phyloP scores from a whole-genome alignment of 1,140 invertebrate species.

The Drosophila insularis region DNA sequence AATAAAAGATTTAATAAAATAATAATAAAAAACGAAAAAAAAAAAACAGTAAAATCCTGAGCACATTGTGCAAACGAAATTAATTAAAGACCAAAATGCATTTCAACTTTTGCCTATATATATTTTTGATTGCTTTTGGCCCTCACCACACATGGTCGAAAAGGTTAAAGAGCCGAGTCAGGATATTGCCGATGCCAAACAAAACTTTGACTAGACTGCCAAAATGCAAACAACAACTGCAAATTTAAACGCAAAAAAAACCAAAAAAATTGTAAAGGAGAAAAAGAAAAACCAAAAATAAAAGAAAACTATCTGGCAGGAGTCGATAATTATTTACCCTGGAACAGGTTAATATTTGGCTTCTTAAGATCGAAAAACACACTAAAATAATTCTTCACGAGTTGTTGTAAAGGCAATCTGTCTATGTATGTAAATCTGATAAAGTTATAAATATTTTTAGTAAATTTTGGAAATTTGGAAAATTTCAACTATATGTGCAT shows the following conservation, averaged over 20 bases:
- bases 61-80: slow-evolving; percentile 38
- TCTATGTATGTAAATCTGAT: no score
- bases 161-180: slow-evolving; percentile 58
- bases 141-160: slow-evolving; percentile 26
- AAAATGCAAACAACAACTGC: slow-evolving; percentile 41
- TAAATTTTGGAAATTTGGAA: no score
- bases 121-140: slow-evolving; percentile 11
- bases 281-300: not conserved
- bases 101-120: slow-evolving; percentile 35
- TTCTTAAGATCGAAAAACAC: no score
- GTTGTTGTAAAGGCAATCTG: no score
- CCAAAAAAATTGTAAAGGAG: slow-evolving; percentile 9
- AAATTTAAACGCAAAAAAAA: slow-evolving; percentile 1
- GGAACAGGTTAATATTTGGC: no score
- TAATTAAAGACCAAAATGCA: slow-evolving; percentile 63
- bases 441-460: no score
- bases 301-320: no score
- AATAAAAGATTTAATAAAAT: slow-evolving; percentile 41
- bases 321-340: no score
- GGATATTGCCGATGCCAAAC: slow-evolving; percentile 74
- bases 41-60: not conserved
- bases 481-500: no score
- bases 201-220: slow-evolving; percentile 73
- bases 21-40: slow-evolving; percentile 3
- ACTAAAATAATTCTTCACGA: no score